Percentiles rank a stretch among this genome's conserved stretches.
Conservation (phyloP, 1,140 invertebrate species). For the Papilio helenus region DNA sequence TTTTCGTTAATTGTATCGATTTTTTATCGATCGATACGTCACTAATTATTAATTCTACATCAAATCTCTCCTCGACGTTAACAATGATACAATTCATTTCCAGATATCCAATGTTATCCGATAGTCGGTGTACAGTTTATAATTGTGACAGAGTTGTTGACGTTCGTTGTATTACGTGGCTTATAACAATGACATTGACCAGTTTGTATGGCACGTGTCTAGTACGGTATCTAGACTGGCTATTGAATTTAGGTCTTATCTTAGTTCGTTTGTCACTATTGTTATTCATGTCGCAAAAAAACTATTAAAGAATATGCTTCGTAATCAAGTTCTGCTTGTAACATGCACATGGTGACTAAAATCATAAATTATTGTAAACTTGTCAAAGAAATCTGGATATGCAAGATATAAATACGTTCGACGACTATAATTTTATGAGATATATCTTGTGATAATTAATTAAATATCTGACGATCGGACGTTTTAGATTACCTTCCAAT, state of each 20-base stretch:
- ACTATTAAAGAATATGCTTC: constrained; percentile 47
- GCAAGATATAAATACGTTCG: constrained; percentile 28
- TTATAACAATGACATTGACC: constrained; percentile 56
- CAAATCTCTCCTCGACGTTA: constrained; percentile 64
- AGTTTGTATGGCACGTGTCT: constrained; percentile 53
- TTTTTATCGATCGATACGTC: constrained; percentile 55
- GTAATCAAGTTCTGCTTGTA: constrained; percentile 41
- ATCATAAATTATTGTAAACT: constrained; percentile 33
- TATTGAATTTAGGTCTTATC: constrained; percentile 57
- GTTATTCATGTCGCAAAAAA: constrained; percentile 55
- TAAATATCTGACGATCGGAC: constrained; percentile 28
- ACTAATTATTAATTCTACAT: constrained; percentile 37
- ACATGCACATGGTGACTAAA: neutral
- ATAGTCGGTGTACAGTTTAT: constrained; percentile 59
- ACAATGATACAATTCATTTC: constrained; percentile 65
- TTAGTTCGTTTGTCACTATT: constrained; percentile 65
- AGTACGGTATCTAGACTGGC: constrained; percentile 57
- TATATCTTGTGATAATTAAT: constrained; percentile 31
- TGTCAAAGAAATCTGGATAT: constrained; percentile 18
- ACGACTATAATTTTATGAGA: constrained; percentile 25
- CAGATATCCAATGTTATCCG: constrained; percentile 75
- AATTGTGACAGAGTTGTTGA: constrained; percentile 62
- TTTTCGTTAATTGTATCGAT: constrained; percentile 73
- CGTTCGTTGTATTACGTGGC: constrained; percentile 55
- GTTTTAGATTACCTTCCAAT: constrained; percentile 30